A percentile compares a stretch with the other conserved stretches of the same genome.
phyloP scores from a whole-genome alignment of 2,797 vertebrate genomes.

The Syngnathus acus region DNA sequence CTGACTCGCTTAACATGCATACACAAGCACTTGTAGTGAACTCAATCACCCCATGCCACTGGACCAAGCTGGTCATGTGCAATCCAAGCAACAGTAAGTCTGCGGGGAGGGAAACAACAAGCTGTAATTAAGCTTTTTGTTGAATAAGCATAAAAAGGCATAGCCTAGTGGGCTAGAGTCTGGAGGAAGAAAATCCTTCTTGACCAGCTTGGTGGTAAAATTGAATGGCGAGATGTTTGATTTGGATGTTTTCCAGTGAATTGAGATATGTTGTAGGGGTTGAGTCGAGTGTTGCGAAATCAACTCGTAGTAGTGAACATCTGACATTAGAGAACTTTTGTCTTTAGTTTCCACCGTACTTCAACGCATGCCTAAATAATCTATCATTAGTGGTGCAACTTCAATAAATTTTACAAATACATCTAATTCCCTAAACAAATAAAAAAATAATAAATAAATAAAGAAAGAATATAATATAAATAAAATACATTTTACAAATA shows the following conservation, averaged over 20 bases:
- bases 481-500: too few species aligned
- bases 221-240: constrained; percentile 16
- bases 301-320: neutral
- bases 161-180: constrained; percentile 13
- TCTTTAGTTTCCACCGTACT: neutral
- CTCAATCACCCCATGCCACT: constrained; percentile 44
- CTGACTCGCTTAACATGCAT: neutral
- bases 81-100: constrained; percentile 20
- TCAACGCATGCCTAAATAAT: too few species aligned
- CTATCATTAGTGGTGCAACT: neutral
- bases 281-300: neutral
- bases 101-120: constrained; percentile 26
- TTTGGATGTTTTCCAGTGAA: constrained; percentile 13
- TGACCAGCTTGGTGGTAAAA: constrained; percentile 9
- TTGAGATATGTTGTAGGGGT: constrained; percentile 15
- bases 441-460: too few species aligned
- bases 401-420: too few species aligned
- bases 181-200: neutral
- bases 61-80: constrained; percentile 28
- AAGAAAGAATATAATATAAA: too few species aligned
- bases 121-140: constrained; percentile 29
- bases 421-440: too few species aligned
- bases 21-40: constrained; percentile 26
- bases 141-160: constrained; percentile 33
- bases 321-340: neutral